Conservation (phyloP, 2,888 invertebrate genomes). For the Abrostola tripartita region DNA sequence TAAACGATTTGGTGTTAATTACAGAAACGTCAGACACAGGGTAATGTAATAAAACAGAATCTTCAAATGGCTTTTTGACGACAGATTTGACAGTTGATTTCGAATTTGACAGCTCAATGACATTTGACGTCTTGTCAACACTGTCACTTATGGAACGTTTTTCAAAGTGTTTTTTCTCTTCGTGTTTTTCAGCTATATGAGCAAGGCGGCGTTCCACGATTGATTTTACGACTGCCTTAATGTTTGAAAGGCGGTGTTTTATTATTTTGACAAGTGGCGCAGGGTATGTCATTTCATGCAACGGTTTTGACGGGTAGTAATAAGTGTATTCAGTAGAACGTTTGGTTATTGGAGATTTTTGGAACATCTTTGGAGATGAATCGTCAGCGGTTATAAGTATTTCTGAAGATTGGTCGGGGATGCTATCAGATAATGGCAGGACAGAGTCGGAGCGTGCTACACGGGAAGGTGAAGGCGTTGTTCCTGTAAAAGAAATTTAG, state of each 20-base stretch:
- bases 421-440: constrained; percentile 38
- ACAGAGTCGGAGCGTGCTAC: constrained; percentile 29
- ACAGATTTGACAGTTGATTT: constrained; percentile 35
- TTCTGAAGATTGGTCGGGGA: constrained; percentile 49
- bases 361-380: constrained; percentile 24
- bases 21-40: constrained; percentile 35
- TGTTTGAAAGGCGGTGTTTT: constrained; percentile 40
- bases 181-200: constrained; percentile 43
- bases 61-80: constrained; percentile 32
- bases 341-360: constrained; percentile 37
- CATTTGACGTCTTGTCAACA: constrained; percentile 17
- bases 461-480: constrained; percentile 20
- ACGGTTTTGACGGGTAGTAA: constrained; percentile 30
- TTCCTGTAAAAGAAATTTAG: constrained; percentile 33
- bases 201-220: constrained; percentile 35
- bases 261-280: constrained; percentile 33
- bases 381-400: constrained; percentile 57
- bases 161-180: constrained; percentile 36
- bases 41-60: constrained; percentile 19
- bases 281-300: constrained; percentile 37
- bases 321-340: constrained; percentile 40
- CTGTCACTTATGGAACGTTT: constrained; percentile 36
- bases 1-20: constrained; percentile 53
- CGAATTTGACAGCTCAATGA: constrained; percentile 2
- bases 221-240: constrained; percentile 36